Conservation (phyloP, 2,888 invertebrate genomes). For the Neria commutata region DNA sequence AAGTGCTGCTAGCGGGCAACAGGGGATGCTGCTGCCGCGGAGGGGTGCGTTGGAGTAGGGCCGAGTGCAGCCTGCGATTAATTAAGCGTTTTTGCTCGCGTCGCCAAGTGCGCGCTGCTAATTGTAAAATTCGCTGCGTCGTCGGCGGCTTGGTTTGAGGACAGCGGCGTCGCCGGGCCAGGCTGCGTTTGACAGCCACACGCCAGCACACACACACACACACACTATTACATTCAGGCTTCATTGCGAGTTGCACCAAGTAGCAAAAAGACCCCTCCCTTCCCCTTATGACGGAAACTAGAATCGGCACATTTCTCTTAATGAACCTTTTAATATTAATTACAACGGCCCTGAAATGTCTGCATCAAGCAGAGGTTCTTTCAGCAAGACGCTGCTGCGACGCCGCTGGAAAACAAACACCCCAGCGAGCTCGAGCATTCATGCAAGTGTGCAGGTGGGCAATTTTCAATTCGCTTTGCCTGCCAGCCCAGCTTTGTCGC, state of each 20-base stretch:
- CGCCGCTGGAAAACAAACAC: not conserved
- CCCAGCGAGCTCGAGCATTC: not conserved
- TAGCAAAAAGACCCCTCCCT: too few relatives aligned
- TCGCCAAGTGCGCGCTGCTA: not conserved
- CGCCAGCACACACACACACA: too few relatives aligned
- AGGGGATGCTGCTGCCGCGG: not conserved
- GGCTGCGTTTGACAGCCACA: not conserved
- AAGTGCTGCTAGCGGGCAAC: not conserved
- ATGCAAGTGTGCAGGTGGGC: not conserved
- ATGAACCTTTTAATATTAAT: conserved; percentile 46
- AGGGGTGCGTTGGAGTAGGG: not conserved
- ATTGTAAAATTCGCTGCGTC: not conserved
- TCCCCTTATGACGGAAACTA: not conserved
- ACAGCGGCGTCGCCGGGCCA: not conserved
- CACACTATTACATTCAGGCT: too few relatives aligned
- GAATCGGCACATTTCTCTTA: conserved; percentile 34
- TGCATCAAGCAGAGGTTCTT: not conserved
- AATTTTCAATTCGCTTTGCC: not conserved
- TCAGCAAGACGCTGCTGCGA: not conserved
- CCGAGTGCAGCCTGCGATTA: conserved; percentile 19
- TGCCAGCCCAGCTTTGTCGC: not conserved
- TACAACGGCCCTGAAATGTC: conserved; percentile 33
- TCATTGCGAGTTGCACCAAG: not conserved
- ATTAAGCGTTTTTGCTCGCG: conserved; percentile 23
- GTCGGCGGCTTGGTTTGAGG: too few relatives aligned